Percentiles rank a stretch among this genome's conserved stretches.
Evolutionary conservation across 2,113 vertebrate species (phyloP).

Genomic region (Phylloscopus trochilus): DNA sequence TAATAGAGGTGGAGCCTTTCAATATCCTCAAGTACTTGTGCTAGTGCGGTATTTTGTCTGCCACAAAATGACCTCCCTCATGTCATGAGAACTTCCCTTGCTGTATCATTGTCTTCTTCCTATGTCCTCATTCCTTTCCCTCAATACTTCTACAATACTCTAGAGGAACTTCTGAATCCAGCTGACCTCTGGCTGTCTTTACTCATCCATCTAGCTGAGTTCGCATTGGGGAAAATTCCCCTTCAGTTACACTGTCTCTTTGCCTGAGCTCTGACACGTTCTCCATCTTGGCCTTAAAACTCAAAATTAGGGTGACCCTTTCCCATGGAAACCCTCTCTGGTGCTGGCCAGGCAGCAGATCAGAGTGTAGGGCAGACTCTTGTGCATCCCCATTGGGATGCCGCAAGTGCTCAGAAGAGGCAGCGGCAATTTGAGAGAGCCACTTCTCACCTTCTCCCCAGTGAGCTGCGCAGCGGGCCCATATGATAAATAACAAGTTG

Average conservation of each 20-base stretch:
- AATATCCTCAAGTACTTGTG: background rate
- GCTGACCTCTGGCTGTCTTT: background rate
- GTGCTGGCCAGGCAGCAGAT: background rate
- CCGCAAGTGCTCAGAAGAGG: background rate
- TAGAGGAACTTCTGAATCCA: background rate
- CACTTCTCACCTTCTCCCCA: background rate
- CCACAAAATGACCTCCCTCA: background rate
- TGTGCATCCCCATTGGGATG: background rate
- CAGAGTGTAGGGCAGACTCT: background rate
- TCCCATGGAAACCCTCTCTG: background rate
- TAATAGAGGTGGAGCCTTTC: background rate
- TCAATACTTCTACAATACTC: background rate
- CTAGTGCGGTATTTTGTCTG: background rate
- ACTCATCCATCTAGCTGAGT: background rate
- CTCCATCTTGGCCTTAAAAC: background rate
- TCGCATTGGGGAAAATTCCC: background rate
- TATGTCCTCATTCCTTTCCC: background rate
- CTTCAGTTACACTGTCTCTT: background rate
- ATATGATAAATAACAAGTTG: background rate
- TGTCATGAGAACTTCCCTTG: background rate
- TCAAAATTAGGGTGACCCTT: background rate
- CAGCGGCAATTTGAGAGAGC: rapidly evolving
- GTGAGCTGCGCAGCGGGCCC: background rate
- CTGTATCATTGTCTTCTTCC: background rate
- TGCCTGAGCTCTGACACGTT: background rate